Conservation (phyloP, 2,888 invertebrate genomes). For the Stenchaetothrips biformis region DNA sequence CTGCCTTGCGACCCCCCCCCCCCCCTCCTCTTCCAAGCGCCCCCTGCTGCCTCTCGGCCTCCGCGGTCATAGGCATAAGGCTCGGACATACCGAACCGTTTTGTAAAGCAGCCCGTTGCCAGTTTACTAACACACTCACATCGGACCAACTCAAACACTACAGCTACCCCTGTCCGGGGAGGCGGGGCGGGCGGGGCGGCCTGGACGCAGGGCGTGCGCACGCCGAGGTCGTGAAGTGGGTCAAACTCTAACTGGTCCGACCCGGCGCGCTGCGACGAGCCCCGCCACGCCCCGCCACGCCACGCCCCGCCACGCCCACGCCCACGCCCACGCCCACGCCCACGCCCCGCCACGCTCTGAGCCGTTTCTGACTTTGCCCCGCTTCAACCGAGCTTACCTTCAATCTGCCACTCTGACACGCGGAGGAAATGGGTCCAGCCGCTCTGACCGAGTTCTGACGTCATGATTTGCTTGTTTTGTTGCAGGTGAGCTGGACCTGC, state of each 20-base stretch:
- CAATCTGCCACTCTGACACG: not conserved
- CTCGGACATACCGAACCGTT: no score
- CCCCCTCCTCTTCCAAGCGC: no score
- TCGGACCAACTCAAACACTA: not conserved
- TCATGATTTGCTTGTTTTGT: not conserved
- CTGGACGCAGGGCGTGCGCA: not conserved
- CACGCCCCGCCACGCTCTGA: no score
- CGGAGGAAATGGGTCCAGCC: not conserved
- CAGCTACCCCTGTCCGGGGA: not conserved
- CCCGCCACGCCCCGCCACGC: not conserved
- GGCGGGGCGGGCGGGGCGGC: not conserved
- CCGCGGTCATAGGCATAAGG: no score
- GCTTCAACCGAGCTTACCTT: not conserved
- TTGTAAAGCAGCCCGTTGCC: no score
- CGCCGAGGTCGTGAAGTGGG: not conserved
- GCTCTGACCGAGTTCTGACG: not conserved
- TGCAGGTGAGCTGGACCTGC: not conserved
- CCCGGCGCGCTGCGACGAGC: not conserved
- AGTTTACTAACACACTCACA: not conserved
- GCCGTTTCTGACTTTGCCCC: no score
- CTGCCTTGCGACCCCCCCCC: no score
- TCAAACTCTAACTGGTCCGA: conserved; percentile 8
- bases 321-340: no score
- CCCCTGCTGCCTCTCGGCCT: no score
- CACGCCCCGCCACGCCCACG: no score